Base-by-base conservation (phyloP, 1,140 invertebrate species). In the Brachystomella parvula region DNA sequence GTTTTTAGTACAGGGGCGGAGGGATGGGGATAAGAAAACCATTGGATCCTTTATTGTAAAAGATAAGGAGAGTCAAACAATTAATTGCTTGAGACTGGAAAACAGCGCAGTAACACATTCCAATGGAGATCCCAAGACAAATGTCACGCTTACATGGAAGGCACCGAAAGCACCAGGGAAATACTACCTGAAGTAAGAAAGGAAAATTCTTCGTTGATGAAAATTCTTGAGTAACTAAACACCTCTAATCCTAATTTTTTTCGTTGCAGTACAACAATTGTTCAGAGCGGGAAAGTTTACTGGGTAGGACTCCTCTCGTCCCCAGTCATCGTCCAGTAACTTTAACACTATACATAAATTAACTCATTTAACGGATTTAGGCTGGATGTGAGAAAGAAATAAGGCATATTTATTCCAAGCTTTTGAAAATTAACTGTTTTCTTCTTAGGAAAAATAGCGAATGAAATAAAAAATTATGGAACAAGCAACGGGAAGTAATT, bases 1-100 rank as follows among this genome's bases (percentile, higher is more conserved):
- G 30, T 60, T 60, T 21, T 29, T 60, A 30, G 58, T 60, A 28
- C 58, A 60, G 31, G 58, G 58, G 3, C n/a, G 58, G 58, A 60
- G 31, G 58, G 29, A 19, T 3, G 21, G 21, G 15, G 3, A 6
- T 60, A 21, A 28, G 6, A 60, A 30, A 17, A 29, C 24, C 3
- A 30, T 60, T 28, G 58, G 58, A 6, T 15, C 15, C n/a, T 60
- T 60, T 30, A 19, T 32, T 15, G 21, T 9, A 15, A 30, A 32
- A 29, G 30, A 60, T 9, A 19, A 60, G 17, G 26, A 28, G 9
- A 2, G 17, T 2, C 15, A 19, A 15, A 28, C 21, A 15, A 60
- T 30, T 28, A 9, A 28, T 6, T 19, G 58, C 29, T 24, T 24
- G 21, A 30, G 29, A 24, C 17, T 19, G 29, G 30, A 31, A 17